Base-by-base conservation (phyloP, 2,888 invertebrate species). In the Ypsolopha sequella region DNA sequence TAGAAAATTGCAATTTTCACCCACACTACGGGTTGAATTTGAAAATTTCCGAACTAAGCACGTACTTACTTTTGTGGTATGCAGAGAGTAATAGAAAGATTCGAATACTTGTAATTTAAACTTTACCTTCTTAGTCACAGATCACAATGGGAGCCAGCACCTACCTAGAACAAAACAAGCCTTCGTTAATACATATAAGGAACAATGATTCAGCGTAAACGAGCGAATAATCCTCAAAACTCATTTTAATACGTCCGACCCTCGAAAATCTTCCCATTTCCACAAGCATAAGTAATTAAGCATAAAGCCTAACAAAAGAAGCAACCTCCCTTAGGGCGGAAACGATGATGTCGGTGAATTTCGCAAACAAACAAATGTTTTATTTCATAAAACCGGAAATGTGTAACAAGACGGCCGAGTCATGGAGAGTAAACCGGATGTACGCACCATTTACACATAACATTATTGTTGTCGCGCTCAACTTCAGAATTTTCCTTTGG, bases 341-440 rank as follows among this genome's bases (percentile, higher is more conserved):
- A 50, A 45, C 36, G 47, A 52, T 48, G 48, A 52, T 51, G 51
- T 51, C 52, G 54, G 51, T 46, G 52, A 54, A 54, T 54, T 54
- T 54, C n/a, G 44, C 52, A 44, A 51, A 55, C 47, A 48, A 39
- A 24, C 53, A 51, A 51, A 53, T 52, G 50, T 46, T 36, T 53
- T 55, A 55, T 51, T 55, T 55, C 41, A 50, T 53, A 53, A 54
- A 57, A 62, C 53, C 58, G 58, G 58, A 63, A 60, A 60, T 60
- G 55, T 59, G 64, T 58, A 55, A 55, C 63, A 62, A 62, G 64
- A 62, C 64, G 68, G 64, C 66, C 68, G 60, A 68, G 61, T 68
- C 65, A 63, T 55, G 49, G 36, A 35, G 36, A 14, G 53, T 59
- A 58, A 38, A 49, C 41, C 62, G 61, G 61, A 61, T 60, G 60